phyloP scores from a whole-genome alignment of 2,797 vertebrate species.

The Coluber constrictor region DNA sequence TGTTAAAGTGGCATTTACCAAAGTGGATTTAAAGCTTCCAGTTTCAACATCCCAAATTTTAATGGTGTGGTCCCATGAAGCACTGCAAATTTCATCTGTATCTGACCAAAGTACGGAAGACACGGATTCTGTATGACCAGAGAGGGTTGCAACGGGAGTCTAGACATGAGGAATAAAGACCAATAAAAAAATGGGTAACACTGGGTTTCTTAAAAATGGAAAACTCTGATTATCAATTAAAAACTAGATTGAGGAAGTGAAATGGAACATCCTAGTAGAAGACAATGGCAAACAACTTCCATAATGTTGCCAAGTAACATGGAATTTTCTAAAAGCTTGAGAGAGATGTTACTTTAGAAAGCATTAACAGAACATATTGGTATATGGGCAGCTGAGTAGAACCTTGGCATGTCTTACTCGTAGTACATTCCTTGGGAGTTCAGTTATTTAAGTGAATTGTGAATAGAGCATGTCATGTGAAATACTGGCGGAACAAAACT shows the following conservation, averaged over 20 bases:
- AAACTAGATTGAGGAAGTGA: neutral
- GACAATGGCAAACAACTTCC: neutral
- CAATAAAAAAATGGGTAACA: neutral
- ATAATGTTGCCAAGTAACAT: neutral
- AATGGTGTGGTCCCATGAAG: conserved; percentile 97
- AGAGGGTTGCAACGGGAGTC: conserved; percentile 92
- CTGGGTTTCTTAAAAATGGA: neutral
- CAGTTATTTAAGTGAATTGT: neutral
- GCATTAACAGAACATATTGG: neutral
- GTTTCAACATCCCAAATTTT: conserved; percentile 91
- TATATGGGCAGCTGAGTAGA: neutral
- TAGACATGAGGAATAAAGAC: conserved; percentile 57
- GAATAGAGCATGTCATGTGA: neutral
- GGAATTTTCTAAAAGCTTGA: neutral
- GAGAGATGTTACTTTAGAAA: neutral
- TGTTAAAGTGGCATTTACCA: conserved; percentile 77
- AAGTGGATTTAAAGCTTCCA: conserved; percentile 80
- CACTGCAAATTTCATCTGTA: conserved; percentile 89
- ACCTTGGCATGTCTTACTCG: neutral
- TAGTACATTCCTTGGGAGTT: neutral
- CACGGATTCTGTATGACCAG: conserved; percentile 90
- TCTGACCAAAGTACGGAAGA: conserved; percentile 93
- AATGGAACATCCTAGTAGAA: neutral
- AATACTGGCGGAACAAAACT: neutral
- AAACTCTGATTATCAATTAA: neutral